Evolutionary conservation across 1,140 invertebrate species (phyloP).

Genomic region (Liolophura sinensis): DNA sequence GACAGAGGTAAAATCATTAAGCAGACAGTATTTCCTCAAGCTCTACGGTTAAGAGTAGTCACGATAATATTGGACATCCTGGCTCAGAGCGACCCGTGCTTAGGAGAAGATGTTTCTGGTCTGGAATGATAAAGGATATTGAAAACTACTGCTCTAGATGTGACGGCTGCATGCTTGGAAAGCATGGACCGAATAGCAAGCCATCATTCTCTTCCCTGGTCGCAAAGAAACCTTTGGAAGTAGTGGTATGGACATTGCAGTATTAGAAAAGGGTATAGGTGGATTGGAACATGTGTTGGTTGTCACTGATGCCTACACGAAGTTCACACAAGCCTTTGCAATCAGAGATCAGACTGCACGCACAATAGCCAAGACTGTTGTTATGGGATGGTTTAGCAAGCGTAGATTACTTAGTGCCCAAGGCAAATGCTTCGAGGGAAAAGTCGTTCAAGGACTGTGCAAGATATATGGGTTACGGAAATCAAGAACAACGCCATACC

Average conservation of each 20-base stretch:
- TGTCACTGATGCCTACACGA: conserved; percentile 27
- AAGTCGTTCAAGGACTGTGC: conserved; percentile 18
- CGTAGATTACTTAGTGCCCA: conserved; percentile 20
- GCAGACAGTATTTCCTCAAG: conserved; percentile 14
- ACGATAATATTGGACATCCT: conserved; percentile 21
- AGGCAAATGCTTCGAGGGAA: conserved; percentile 11
- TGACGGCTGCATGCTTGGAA: conserved; percentile 17
- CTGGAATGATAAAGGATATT: conserved; percentile 13
- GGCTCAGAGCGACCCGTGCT: conserved; percentile 18
- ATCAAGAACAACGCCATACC: conserved; percentile 25
- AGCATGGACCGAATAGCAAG: conserved; percentile 10
- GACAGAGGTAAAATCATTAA: neutral
- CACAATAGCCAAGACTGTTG: conserved; percentile 10
- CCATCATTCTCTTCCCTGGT: conserved; percentile 9
- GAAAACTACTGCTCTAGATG: conserved; percentile 4
- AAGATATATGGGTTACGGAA: conserved; percentile 20
- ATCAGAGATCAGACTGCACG: conserved; percentile 18
- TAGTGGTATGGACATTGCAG: conserved; percentile 20
- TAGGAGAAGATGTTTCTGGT: conserved; percentile 19
- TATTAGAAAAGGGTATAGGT: conserved; percentile 13
- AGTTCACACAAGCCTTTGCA: conserved; percentile 17
- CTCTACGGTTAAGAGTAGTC: conserved; percentile 6
- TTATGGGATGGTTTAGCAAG: conserved; percentile 18
- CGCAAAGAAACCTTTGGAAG: conserved; percentile 20
- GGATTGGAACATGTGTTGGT: conserved; percentile 29